Conservation (phyloP, 2,113 vertebrate species). For the Stercorarius parasiticus region DNA sequence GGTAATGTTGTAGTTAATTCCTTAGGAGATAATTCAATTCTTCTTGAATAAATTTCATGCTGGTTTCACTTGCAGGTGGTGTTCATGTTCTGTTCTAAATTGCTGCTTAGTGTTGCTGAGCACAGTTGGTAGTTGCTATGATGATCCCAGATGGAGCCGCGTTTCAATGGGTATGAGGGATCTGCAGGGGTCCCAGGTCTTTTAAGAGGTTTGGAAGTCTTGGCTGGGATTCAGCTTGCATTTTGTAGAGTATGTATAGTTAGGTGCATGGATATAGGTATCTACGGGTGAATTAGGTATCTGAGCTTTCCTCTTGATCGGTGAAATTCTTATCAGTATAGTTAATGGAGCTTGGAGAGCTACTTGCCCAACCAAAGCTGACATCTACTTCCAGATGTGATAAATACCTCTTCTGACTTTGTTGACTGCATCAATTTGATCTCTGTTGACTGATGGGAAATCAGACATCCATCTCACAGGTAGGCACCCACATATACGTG, state of each 20-base stretch:
- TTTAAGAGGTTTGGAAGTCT: neutral
- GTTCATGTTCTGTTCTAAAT: neutral
- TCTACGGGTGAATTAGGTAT: neutral
- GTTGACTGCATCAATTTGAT: neutral
- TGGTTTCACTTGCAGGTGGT: constrained; percentile 26
- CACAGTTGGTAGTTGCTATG: neutral
- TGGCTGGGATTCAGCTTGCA: neutral
- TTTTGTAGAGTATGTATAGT: neutral
- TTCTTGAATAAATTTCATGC: neutral
- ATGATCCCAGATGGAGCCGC: neutral
- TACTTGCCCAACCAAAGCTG: neutral
- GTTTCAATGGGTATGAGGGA: neutral
- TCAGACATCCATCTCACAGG: neutral
- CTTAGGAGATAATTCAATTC: neutral
- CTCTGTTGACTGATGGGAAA: neutral
- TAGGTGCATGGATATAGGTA: neutral
- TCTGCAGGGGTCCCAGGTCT: neutral
- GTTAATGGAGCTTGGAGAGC: neutral
- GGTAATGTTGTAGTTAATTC: neutral
- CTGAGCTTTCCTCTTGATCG: neutral
- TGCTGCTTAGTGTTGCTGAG: neutral
- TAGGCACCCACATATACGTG: neutral
- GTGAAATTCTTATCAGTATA: neutral
- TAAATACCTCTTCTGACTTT: neutral
- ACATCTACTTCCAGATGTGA: neutral